Percentiles rank a stretch among this genome's conserved stretches.
Evolutionary conservation across 2,888 invertebrate genomes (phyloP).

Genomic region (Eulithis testata): DNA sequence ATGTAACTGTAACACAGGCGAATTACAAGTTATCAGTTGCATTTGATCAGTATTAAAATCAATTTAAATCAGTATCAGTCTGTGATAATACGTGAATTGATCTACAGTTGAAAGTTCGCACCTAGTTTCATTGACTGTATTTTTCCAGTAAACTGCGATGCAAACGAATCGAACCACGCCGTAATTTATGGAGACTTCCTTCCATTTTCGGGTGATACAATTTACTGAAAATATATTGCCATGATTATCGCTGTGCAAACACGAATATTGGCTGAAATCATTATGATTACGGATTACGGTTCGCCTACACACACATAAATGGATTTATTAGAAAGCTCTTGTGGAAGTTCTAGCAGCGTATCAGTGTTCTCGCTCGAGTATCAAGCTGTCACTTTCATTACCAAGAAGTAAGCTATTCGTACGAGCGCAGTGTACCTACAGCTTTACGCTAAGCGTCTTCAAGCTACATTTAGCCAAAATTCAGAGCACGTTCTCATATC

Average conservation of each 20-base stretch:
- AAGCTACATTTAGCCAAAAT: slow-evolving; percentile 45
- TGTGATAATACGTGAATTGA: too few relatives aligned
- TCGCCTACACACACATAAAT: too few relatives aligned
- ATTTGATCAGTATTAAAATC: too few relatives aligned
- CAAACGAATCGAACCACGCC: slow-evolving; percentile 11
- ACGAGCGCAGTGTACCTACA: slow-evolving; percentile 44
- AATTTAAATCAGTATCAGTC: too few relatives aligned
- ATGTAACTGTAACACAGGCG: too few relatives aligned
- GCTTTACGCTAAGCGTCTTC: slow-evolving; percentile 43
- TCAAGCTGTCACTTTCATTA: slow-evolving; percentile 27
- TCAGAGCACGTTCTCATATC: slow-evolving; percentile 50
- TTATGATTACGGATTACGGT: too few relatives aligned
- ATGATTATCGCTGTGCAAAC: background rate
- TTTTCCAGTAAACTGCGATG: slow-evolving; percentile 19
- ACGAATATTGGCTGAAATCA: too few relatives aligned
- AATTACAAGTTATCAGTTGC: too few relatives aligned
- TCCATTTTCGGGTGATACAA: slow-evolving; percentile 24
- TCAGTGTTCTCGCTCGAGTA: slow-evolving; percentile 19
- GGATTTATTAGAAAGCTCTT: too few relatives aligned
- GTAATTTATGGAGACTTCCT: slow-evolving; percentile 30
- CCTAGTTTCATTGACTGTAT: slow-evolving; percentile 23
- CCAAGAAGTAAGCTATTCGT: slow-evolving; percentile 24
- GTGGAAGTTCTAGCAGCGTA: background rate
- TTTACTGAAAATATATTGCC: slow-evolving; percentile 19
- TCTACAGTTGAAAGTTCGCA: slow-evolving; percentile 15